phyloP scores from a whole-genome alignment of 2,113 vertebrate species.

The Tylochromis polylepis region DNA sequence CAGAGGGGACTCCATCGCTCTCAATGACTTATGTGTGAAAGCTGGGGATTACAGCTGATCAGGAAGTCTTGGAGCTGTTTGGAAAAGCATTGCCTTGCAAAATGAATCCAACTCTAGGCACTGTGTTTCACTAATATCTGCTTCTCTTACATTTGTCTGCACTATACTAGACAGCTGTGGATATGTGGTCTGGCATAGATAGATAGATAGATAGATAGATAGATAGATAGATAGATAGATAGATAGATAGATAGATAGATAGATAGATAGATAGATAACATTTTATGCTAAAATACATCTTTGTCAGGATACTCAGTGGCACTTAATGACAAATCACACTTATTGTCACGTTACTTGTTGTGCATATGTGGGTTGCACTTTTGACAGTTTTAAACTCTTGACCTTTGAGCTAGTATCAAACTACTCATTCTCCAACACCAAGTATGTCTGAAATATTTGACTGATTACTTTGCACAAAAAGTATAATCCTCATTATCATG shows the following conservation, averaged over 20 bases:
- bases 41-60: conserved; percentile 88
- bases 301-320: neutral
- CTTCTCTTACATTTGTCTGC: conserved; percentile 13
- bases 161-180: neutral
- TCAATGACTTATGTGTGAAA: conserved; percentile 88
- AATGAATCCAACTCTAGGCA: conserved; percentile 39
- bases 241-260: neutral
- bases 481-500: neutral
- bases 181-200: neutral
- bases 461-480: neutral
- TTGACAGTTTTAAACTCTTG: neutral
- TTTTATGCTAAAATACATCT: neutral
- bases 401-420: neutral
- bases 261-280: neutral
- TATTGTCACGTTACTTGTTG: neutral
- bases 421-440: neutral
- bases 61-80: conserved; percentile 86
- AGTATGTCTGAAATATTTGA: neutral
- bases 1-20: conserved; percentile 91
- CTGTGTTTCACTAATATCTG: conserved; percentile 12
- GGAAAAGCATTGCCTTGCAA: conserved; percentile 75
- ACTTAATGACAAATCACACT: neutral
- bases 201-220: neutral
- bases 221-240: neutral
- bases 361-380: neutral